Percentiles rank a stretch among this genome's conserved stretches.
Evolutionary conservation across 1,140 invertebrate species (phyloP).

Genomic region (Aleiodes sp.): DNA sequence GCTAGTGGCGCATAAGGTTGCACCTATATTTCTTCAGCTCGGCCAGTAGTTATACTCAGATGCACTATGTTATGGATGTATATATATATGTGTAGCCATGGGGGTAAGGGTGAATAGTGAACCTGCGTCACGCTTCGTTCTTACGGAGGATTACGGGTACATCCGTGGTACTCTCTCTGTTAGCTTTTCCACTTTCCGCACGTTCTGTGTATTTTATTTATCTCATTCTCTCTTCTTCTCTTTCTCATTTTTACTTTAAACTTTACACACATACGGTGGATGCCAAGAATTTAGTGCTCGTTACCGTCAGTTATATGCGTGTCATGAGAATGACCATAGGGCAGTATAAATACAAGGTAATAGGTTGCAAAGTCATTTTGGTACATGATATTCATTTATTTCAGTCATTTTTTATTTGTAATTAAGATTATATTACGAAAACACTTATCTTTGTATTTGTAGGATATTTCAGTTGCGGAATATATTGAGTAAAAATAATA

Average conservation of each 20-base stretch:
- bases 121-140: slow-evolving; percentile 25
- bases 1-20: slow-evolving; percentile 27
- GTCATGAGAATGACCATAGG: slow-evolving; percentile 27
- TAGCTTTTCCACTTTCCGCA: not conserved
- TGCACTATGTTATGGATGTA: not conserved
- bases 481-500: not conserved
- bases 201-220: slow-evolving; percentile 2
- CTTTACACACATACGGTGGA: slow-evolving; percentile 25
- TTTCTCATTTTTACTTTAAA: slow-evolving; percentile 21
- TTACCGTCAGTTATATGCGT: slow-evolving; percentile 31
- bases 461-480: no score
- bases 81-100: slow-evolving; percentile 14
- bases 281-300: slow-evolving; percentile 36
- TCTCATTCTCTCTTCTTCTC: slow-evolving; percentile 10
- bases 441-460: no score
- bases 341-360: slow-evolving; percentile 22
- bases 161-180: slow-evolving; percentile 5
- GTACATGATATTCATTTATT: not conserved
- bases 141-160: slow-evolving; percentile 20
- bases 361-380: not conserved
- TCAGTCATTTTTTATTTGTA: not conserved
- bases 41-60: not conserved
- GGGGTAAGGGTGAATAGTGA: slow-evolving; percentile 17
- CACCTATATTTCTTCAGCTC: slow-evolving; percentile 28
- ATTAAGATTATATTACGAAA: not conserved